Percentiles rank a stretch among this genome's conserved stretches.
phyloP scores from a whole-genome alignment of 1,140 invertebrate genomes.

The Zaprionus tsacasi region DNA sequence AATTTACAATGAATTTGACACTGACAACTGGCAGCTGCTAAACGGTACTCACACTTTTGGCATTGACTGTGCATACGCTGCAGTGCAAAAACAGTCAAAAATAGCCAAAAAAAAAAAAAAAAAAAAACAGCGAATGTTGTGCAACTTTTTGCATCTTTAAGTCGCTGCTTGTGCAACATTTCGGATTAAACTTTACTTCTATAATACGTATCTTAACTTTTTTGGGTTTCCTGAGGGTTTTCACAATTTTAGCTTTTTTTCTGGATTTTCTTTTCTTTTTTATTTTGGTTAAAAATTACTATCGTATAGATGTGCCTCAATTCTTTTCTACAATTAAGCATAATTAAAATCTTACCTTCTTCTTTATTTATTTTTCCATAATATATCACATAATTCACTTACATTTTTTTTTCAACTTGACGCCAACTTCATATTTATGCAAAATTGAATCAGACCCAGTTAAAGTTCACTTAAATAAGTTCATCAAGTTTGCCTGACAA shows the following conservation, averaged over 20 bases:
- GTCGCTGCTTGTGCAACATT: conserved; percentile 24
- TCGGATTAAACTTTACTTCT: conserved; percentile 9
- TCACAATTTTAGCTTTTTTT: no score
- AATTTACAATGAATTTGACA: conserved; percentile 78
- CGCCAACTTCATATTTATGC: neutral
- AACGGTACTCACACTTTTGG: conserved; percentile 35
- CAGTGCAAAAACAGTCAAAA: neutral
- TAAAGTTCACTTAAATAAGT: conserved; percentile 8
- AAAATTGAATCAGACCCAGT: neutral
- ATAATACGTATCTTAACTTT: no score
- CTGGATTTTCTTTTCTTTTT: no score
- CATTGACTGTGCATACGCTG: conserved; percentile 36
- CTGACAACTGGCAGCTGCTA: conserved; percentile 63
- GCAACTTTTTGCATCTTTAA: conserved; percentile 30
- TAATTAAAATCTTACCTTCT: no score
- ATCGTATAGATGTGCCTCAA: no score
- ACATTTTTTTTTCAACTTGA: neutral
- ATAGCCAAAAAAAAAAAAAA: neutral
- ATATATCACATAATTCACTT: neutral
- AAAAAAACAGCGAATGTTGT: conserved; percentile 15
- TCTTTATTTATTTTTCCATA: no score
- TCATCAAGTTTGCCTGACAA: neutral
- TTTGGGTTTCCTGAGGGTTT: neutral
- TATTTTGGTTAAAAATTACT: no score
- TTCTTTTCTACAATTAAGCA: no score